These are phyloP conservation scores for Steinernema scapterisci DNA, from an alignment of 2,888 invertebrate genomes.

Conservation along the genomic window DNA sequence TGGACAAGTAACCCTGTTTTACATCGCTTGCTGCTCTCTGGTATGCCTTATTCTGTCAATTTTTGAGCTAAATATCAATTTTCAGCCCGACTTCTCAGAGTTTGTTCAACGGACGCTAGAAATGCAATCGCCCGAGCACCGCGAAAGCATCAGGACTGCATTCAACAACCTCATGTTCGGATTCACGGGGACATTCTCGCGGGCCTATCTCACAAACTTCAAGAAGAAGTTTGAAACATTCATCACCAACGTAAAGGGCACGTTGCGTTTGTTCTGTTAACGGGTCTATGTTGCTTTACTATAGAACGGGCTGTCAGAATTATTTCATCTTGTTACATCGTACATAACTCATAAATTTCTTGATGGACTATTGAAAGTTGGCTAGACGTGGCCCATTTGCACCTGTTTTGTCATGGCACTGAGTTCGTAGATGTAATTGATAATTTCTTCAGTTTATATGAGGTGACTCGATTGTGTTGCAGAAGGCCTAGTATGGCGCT, in stretches of 20 bases:
- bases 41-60: slow-evolving; percentile 44
- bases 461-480: no score
- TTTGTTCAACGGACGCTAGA: slow-evolving; percentile 34
- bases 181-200: no score
- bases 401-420: no score
- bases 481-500: no score
- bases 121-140: slow-evolving; percentile 15
- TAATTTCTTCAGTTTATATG: no score
- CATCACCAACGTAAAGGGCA: not conserved
- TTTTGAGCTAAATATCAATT: no score
- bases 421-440: no score
- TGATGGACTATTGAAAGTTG: no score
- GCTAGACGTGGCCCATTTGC: no score
- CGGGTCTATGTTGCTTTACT: not conserved
- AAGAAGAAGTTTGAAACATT: slow-evolving; percentile 6
- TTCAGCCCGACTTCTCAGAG: slow-evolving; percentile 36
- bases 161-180: slow-evolving; percentile 8
- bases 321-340: no score
- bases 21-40: slow-evolving; percentile 69
- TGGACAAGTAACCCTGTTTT: slow-evolving; percentile 68
- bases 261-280: not conserved
- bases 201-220: not conserved
- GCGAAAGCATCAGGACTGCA: not conserved
- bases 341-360: no score
- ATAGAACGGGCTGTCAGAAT: no score